Evolutionary conservation across 1,140 invertebrate genomes (phyloP).

Genomic region (Drosophila virilis): DNA sequence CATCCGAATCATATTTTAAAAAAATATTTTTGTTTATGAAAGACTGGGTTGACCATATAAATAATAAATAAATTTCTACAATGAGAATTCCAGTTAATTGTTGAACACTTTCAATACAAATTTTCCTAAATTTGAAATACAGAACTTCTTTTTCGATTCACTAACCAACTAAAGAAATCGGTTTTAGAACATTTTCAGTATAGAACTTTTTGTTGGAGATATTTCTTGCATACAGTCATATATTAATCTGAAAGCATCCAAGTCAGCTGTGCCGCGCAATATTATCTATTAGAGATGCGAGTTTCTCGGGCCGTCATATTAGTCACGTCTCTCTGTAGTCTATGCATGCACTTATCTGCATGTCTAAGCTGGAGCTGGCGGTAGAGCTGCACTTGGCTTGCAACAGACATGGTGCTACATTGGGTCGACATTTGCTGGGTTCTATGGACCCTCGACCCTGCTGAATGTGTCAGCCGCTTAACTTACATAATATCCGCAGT

Average conservation of each 20-base stretch:
- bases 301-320: neutral
- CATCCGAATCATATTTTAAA: too few species aligned
- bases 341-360: slow-evolving; percentile 20
- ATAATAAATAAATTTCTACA: too few species aligned
- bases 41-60: too few species aligned
- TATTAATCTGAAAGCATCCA: neutral
- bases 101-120: too few species aligned
- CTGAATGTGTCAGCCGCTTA: slow-evolving; percentile 22
- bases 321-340: slow-evolving; percentile 1
- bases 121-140: too few species aligned
- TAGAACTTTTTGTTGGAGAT: too few species aligned
- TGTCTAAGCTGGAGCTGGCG: neutral
- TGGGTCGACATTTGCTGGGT: slow-evolving; percentile 11
- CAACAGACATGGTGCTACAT: slow-evolving; percentile 17
- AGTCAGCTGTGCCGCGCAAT: neutral
- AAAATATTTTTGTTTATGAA: too few species aligned
- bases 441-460: neutral
- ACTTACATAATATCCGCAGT: slow-evolving; percentile 68
- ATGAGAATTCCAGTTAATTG: too few species aligned
- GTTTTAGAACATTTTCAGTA: too few species aligned
- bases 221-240: neutral
- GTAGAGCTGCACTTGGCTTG: neutral
- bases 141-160: too few species aligned
- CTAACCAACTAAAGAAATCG: too few species aligned
- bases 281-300: neutral